phyloP scores from a whole-genome alignment of 2,113 vertebrate species.

The Paramisgurnus dabryanus region DNA sequence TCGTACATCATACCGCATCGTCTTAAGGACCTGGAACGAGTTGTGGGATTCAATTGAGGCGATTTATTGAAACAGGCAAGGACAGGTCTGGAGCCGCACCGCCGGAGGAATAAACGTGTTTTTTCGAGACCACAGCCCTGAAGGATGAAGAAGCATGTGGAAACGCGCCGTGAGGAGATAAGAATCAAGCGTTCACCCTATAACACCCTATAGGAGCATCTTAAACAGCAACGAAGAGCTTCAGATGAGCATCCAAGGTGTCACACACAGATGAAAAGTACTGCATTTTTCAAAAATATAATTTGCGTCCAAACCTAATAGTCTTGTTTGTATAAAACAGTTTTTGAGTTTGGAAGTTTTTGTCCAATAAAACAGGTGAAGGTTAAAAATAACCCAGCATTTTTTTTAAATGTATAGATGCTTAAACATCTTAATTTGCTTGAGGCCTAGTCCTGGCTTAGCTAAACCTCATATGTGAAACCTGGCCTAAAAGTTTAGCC shows the following conservation, averaged over 20 bases:
- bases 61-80: conserved; percentile 52
- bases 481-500: background rate
- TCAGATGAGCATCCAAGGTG: conserved; percentile 11
- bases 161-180: conserved; percentile 57
- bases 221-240: conserved; percentile 16
- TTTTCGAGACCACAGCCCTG: conserved; percentile 57
- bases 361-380: no score
- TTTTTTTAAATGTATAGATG: no score
- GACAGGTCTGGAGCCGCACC: conserved; percentile 51
- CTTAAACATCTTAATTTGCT: no score
- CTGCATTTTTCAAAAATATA: background rate
- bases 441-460: no score
- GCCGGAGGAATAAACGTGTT: conserved; percentile 57
- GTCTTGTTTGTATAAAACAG: background rate
- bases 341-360: background rate
- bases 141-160: conserved; percentile 58
- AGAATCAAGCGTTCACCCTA: conserved; percentile 46
- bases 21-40: conserved; percentile 41
- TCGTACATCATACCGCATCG: background rate
- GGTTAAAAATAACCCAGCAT: no score
- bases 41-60: conserved; percentile 30
- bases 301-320: no score
- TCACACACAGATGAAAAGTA: background rate
- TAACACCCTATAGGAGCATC: conserved; percentile 43
- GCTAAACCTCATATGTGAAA: no score